A percentile compares a stretch with the other conserved stretches of the same genome.
phyloP scores from a whole-genome alignment of 1,140 invertebrate genomes.

The Drosophila trapezifrons region DNA sequence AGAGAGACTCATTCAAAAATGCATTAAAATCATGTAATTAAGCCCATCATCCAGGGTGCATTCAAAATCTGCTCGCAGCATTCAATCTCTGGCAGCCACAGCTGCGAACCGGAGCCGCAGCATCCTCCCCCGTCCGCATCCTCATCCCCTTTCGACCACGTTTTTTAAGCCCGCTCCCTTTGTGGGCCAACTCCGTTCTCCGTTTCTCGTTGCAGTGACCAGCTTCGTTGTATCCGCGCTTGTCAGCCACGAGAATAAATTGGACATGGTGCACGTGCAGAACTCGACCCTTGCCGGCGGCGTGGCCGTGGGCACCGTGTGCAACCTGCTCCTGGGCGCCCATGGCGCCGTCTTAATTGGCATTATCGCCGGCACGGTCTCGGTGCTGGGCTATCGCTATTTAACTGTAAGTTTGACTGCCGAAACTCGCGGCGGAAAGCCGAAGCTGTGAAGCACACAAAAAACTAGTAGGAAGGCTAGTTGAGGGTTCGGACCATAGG shows the following conservation, averaged over 20 bases:
- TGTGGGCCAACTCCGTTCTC: slow-evolving; percentile 4
- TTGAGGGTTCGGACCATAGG: background rate
- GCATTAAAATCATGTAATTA: slow-evolving; percentile 50
- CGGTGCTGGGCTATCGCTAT: slow-evolving; percentile 93
- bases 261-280: slow-evolving; percentile 96
- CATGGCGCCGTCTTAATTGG: slow-evolving; percentile 94
- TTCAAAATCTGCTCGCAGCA: slow-evolving; percentile 19
- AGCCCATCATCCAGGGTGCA: slow-evolving; percentile 13
- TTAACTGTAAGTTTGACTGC: slow-evolving; percentile 89
- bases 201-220: slow-evolving; percentile 86
- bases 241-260: slow-evolving; percentile 91
- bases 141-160: background rate
- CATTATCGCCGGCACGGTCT: slow-evolving; percentile 90
- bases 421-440: background rate
- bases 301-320: slow-evolving; percentile 86
- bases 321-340: slow-evolving; percentile 93
- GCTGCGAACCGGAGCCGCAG: slow-evolving; percentile 11
- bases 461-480: slow-evolving; percentile 2
- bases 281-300: slow-evolving; percentile 95
- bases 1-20: slow-evolving; percentile 32
- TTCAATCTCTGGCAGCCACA: slow-evolving; percentile 16
- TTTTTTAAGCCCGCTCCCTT: slow-evolving; percentile 4
- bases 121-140: background rate
- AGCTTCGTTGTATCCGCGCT: slow-evolving; percentile 93
- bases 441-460: slow-evolving; percentile 14